These are phyloP conservation scores for Leptodactylus fallax DNA, from an alignment of 2,797 vertebrate species.

Conservation along the genomic window DNA sequence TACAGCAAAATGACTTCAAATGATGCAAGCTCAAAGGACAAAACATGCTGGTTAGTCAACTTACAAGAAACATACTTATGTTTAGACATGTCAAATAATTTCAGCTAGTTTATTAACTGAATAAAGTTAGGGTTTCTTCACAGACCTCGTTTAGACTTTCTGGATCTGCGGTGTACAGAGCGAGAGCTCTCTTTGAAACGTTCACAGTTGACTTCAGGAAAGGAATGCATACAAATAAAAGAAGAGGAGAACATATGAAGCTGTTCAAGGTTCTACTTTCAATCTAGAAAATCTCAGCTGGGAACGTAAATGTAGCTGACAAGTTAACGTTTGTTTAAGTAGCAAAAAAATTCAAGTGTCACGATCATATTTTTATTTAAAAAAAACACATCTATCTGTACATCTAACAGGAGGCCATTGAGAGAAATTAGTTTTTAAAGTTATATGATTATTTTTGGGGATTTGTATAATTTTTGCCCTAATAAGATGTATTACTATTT, in stretches of 20 bases:
- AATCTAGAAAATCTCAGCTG: constrained; percentile 56
- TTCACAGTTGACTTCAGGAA: constrained; percentile 84
- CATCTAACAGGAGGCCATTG: background rate
- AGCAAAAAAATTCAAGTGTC: background rate
- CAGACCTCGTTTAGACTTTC: constrained; percentile 89
- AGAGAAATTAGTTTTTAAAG: background rate
- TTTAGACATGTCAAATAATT: constrained; percentile 66
- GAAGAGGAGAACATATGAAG: constrained; percentile 68
- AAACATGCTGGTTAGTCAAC: constrained; percentile 66
- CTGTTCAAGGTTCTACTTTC: constrained; percentile 65
- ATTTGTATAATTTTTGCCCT: background rate
- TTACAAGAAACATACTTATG: constrained; percentile 50
- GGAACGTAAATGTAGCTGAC: constrained; percentile 62
- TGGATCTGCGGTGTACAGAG: constrained; percentile 86
- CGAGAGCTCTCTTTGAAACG: constrained; percentile 85
- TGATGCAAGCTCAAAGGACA: constrained; percentile 64
- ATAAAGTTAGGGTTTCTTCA: constrained; percentile 70
- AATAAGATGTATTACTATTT: background rate
- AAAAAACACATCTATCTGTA: background rate
- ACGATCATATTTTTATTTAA: background rate
- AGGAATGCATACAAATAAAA: constrained; percentile 75
- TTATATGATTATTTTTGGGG: background rate
- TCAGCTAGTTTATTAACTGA: constrained; percentile 63
- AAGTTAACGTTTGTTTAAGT: constrained; percentile 19
- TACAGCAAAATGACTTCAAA: constrained; percentile 41